Percentiles rank a stretch among this genome's conserved stretches.
Conservation (phyloP, 2,113 vertebrate species). For the Chaetura pelagica region DNA sequence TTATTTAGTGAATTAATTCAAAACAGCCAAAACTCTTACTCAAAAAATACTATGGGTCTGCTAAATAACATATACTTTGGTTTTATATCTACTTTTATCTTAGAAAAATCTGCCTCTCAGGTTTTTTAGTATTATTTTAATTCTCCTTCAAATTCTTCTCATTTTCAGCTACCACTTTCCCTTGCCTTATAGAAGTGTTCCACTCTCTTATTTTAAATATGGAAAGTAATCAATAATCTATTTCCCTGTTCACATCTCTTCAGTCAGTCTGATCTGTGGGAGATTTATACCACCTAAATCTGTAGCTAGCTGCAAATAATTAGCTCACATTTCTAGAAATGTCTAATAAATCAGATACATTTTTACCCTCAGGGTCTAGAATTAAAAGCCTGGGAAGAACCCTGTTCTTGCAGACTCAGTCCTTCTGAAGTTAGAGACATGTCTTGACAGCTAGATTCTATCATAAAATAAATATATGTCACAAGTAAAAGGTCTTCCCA, state of each 20-base stretch:
- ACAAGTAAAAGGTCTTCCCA: background rate
- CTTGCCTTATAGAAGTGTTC: background rate
- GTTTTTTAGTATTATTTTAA: background rate
- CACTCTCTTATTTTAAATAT: background rate
- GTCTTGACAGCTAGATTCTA: background rate
- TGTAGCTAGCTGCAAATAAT: background rate
- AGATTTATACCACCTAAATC: background rate
- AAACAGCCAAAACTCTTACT: background rate
- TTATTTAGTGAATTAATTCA: constrained; percentile 4
- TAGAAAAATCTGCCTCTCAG: background rate
- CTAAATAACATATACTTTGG: background rate
- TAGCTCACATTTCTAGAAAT: background rate
- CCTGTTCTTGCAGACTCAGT: background rate
- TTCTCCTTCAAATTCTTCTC: background rate
- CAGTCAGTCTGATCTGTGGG: background rate
- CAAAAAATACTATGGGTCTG: background rate
- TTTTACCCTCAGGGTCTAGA: background rate
- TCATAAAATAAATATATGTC: background rate
- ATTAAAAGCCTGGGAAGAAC: background rate
- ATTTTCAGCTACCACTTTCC: background rate
- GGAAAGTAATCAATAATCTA: background rate
- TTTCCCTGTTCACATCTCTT: background rate
- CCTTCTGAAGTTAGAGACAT: background rate
- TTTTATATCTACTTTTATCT: background rate
- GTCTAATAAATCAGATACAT: background rate